A percentile compares a stretch with the other conserved stretches of the same genome.
These are phyloP conservation scores for Motacilla alba DNA, from an alignment of 2,113 vertebrate species.

Conservation along the genomic window DNA sequence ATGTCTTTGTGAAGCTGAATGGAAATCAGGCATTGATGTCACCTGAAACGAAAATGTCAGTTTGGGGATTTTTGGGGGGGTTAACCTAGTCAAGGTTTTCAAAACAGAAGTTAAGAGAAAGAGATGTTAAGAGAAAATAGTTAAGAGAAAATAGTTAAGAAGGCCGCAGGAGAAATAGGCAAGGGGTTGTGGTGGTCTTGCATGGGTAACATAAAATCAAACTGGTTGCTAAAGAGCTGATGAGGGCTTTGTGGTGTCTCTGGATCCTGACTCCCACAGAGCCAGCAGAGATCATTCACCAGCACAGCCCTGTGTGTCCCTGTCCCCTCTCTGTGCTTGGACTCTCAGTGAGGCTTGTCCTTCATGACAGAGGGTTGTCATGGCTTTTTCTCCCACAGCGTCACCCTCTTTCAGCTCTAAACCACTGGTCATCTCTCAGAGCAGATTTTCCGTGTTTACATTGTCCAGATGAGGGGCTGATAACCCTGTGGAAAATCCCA, in stretches of 20 bases:
- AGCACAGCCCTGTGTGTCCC: background rate
- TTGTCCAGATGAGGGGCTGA: background rate
- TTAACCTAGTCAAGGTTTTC: background rate
- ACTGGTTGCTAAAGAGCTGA: background rate
- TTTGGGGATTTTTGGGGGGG: background rate
- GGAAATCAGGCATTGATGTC: background rate
- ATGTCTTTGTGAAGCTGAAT: background rate
- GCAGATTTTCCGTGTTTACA: background rate
- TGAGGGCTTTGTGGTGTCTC: background rate
- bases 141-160: background rate
- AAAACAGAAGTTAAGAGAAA: background rate
- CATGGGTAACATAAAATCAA: background rate
- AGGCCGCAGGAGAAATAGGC: background rate
- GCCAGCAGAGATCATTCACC: background rate
- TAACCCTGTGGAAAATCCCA: background rate
- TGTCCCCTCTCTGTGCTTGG: background rate
- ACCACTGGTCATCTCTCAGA: background rate
- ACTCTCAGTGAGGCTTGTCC: background rate
- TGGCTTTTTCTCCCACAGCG: background rate
- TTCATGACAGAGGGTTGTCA: fast-evolving
- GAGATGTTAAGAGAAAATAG: background rate
- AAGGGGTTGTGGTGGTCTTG: background rate
- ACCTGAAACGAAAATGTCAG: background rate
- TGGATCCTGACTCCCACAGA: background rate
- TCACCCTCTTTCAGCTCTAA: background rate